A percentile compares a stretch with the other conserved stretches of the same genome.
These are phyloP conservation scores for Sebastes umbrosus DNA, from an alignment of 2,797 vertebrate species.

Conservation along the genomic window DNA sequence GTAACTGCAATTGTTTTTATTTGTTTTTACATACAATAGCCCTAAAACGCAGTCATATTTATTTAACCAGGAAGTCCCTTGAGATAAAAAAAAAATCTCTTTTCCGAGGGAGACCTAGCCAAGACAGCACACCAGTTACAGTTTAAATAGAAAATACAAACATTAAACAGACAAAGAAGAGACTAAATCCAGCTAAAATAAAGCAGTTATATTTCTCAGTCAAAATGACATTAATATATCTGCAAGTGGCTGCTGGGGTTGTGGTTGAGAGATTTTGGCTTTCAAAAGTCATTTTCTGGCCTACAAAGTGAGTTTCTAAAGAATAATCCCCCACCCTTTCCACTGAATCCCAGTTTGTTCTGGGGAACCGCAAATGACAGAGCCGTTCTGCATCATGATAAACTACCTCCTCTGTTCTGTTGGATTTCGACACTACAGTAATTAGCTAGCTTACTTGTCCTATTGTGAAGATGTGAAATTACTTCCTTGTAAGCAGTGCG, in stretches of 20 bases:
- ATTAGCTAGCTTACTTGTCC: constrained; percentile 24
- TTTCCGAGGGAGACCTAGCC: background rate
- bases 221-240: background rate
- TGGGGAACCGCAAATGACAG: background rate
- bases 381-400: background rate
- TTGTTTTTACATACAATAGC: background rate
- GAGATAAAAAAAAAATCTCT: background rate
- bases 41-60: background rate
- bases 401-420: background rate
- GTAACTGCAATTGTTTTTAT: background rate
- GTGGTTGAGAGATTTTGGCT: background rate
- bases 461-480: constrained; percentile 28
- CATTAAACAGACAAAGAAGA: background rate
- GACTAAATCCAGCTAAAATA: background rate
- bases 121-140: background rate
- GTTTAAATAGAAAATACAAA: background rate
- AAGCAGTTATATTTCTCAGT: background rate
- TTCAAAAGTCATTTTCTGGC: background rate
- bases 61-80: background rate
- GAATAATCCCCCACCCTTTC: background rate
- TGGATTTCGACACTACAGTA: constrained; percentile 1
- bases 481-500: background rate
- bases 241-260: background rate
- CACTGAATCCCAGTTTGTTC: background rate
- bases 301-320: background rate